phyloP scores from a whole-genome alignment of 2,797 vertebrate genomes.

The Takifugu rubripes region DNA sequence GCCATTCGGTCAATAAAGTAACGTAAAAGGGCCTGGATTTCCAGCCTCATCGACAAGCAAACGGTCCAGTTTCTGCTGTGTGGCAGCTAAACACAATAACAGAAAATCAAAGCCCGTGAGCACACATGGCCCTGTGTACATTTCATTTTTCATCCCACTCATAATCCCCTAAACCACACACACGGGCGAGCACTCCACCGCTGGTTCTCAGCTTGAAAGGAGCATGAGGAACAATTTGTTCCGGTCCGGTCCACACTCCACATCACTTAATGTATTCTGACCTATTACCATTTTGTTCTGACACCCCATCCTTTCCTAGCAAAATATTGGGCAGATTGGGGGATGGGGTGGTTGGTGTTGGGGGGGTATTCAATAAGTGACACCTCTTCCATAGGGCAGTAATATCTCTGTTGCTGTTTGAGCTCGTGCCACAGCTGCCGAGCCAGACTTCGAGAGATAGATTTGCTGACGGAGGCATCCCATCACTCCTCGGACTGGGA shows the following conservation, averaged over 20 bases:
- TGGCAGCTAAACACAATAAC: conserved; percentile 6
- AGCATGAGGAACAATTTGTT: conserved; percentile 69
- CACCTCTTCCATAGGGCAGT: conserved; percentile 74
- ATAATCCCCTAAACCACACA: conserved; percentile 57
- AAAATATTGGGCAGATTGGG: conserved; percentile 51
- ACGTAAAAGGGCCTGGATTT: too few relatives aligned
- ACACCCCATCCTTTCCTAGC: conserved; percentile 77
- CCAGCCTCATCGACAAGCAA: too few relatives aligned
- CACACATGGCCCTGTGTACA: conserved; percentile 29
- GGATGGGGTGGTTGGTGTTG: conserved; percentile 8
- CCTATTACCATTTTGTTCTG: conserved; percentile 77
- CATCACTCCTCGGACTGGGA: conserved; percentile 64
- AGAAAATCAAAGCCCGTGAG: conserved; percentile 19
- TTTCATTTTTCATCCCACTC: conserved; percentile 33
- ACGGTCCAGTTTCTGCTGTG: background rate
- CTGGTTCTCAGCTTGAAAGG: conserved; percentile 65
- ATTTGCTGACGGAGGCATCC: conserved; percentile 76
- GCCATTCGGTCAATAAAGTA: too few relatives aligned
- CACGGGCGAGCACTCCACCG: conserved; percentile 35
- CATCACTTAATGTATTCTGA: conserved; percentile 80
- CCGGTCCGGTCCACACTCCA: conserved; percentile 64
- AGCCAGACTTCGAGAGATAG: conserved; percentile 74
- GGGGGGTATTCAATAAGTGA: conserved; percentile 79
- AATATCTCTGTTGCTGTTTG: conserved; percentile 77
- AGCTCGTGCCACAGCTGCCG: conserved; percentile 76